Base-by-base conservation (phyloP, 2,797 vertebrate genomes). In the Hylomyscus alleni region DNA sequence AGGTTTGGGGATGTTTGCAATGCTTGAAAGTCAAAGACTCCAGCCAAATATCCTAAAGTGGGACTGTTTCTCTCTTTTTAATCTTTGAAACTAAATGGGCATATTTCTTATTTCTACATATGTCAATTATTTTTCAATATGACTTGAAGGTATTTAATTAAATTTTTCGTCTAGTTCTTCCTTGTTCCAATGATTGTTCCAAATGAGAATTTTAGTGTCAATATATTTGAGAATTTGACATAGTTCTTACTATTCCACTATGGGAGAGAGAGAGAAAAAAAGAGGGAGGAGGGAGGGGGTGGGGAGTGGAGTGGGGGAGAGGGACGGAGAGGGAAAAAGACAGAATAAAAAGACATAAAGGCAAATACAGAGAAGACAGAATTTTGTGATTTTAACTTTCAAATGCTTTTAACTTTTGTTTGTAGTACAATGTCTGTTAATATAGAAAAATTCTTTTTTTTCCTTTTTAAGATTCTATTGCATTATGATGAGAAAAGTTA, bases 261-360 rank as follows among this genome's bases (percentile, higher is more conserved):
- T n/a, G 34, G 17, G 6, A n/a, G 7, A n/a, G 65, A 34, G 13
- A 67, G 13, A 2, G 14, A n/a, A 15, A 67, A 56, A 56, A 24
- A 26, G 9, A 4, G 11, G 31, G 26, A 62, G 3, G 8, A 0
- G 24, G 60, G 12, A 44, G 44, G 44, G 44, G 44, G 3, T 44
- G 44, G 44, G 3, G 44, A 44, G 44, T 6, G 6, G n/a, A n/a
- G n/a, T n/a, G 6, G 14, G 6, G 0, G 0, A 69, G 65, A n/a
- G 2, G 4, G 14, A 29, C 1, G 3, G 11, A 67, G 29, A 34
- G 26, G 13, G 29, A 67, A 15, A 17, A 14, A 34, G 31, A 67
- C 5, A 17, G 65, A 67, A 34, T 15, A 69, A 34, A n/a, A 19
- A 69, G 34, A 69, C 34, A n/a, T 2, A 69, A 7, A 69, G 15